phyloP scores from a whole-genome alignment of 1,140 invertebrate genomes.

The Philotrypesis tridentata region DNA sequence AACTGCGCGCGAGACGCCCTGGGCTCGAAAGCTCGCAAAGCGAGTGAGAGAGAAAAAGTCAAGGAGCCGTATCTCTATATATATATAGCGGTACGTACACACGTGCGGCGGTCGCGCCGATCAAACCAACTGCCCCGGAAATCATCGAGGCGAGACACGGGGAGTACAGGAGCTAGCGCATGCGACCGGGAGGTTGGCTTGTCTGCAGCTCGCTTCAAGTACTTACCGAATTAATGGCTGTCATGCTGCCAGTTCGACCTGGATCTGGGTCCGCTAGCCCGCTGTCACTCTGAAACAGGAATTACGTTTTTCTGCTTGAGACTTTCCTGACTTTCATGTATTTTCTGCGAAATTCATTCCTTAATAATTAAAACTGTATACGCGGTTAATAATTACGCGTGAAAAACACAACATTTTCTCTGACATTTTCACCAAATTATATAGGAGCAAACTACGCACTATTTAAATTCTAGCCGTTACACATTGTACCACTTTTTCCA shows the following conservation, averaged over 20 bases:
- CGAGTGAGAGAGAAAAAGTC: conserved; percentile 22
- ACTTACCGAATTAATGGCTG: conserved; percentile 75
- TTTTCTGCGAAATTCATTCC: too few species aligned
- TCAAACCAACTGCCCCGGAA: background rate
- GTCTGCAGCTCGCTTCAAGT: background rate
- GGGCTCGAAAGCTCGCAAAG: background rate
- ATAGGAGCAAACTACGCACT: too few species aligned
- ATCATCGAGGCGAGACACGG: background rate
- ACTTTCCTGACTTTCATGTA: too few species aligned
- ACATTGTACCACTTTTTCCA: too few species aligned
- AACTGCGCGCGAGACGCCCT: conserved; percentile 47
- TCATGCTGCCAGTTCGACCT: conserved; percentile 73
- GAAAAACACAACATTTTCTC: too few species aligned
- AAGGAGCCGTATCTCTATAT: background rate
- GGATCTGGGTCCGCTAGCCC: conserved; percentile 73
- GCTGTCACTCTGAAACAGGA: conserved; percentile 73
- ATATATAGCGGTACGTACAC: background rate
- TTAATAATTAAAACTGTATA: too few species aligned
- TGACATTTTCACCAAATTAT: too few species aligned
- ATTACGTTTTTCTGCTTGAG: conserved; percentile 38
- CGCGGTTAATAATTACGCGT: too few species aligned
- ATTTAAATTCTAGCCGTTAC: too few species aligned
- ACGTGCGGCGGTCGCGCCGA: background rate
- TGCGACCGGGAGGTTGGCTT: too few species aligned
- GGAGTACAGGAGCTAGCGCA: too few species aligned